Evolutionary conservation across 2,113 vertebrate species (phyloP).

Genomic region (Chaetura pelagica): DNA sequence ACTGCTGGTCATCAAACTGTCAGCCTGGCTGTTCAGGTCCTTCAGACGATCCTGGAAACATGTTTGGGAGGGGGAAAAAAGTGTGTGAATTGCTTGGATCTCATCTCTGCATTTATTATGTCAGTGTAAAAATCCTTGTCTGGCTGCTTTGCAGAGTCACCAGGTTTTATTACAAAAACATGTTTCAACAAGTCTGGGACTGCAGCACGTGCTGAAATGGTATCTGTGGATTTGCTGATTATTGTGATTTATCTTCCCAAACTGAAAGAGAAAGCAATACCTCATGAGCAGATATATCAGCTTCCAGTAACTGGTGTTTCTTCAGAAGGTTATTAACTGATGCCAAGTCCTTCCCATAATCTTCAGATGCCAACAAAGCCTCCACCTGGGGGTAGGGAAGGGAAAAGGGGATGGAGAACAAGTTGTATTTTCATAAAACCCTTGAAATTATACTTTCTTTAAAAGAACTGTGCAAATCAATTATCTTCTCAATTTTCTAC

Average conservation of each 20-base stretch:
- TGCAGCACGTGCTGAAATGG: not conserved
- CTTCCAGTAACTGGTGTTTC: constrained; percentile 96
- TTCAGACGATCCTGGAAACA: constrained; percentile 90
- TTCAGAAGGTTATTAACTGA: constrained; percentile 98
- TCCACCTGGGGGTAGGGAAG: constrained; percentile 83
- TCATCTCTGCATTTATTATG: not conserved
- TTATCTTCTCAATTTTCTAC: not conserved
- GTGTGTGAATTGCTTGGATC: not conserved
- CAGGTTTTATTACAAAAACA: not conserved
- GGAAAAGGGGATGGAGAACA: not conserved
- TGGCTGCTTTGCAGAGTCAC: not conserved
- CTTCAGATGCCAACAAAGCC: constrained; percentile 95
- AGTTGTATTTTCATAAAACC: not conserved
- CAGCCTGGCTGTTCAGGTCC: constrained; percentile 96
- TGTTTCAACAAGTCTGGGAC: not conserved
- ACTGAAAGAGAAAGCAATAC: constrained; percentile 65
- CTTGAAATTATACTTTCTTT: not conserved
- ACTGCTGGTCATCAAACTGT: constrained; percentile 95
- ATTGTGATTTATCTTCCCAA: not conserved
- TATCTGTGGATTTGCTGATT: not conserved
- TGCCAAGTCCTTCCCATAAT: constrained; percentile 97
- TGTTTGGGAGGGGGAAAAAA: not conserved
- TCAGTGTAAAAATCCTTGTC: not conserved
- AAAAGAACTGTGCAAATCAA: not conserved
- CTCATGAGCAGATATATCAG: constrained; percentile 98